A percentile compares a stretch with the other conserved stretches of the same genome.
Conservation (phyloP, 2,797 vertebrate genomes). For the Lepus oiostolus region DNA sequence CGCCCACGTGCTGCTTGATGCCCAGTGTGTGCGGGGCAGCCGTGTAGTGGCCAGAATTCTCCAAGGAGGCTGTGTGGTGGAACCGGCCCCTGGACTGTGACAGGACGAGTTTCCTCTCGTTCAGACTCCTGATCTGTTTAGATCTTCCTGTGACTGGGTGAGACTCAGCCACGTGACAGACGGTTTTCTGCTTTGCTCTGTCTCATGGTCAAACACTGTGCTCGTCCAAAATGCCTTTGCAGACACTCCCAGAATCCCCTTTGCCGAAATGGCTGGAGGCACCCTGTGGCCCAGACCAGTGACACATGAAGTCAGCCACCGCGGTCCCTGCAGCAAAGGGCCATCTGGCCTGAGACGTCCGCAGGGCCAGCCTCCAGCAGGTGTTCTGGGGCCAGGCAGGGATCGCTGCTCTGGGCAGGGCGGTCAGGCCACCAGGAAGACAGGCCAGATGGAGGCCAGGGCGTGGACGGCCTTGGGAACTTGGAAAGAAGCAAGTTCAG, state of each 20-base stretch:
- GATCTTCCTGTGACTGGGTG: background rate
- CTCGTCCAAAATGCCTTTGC: background rate
- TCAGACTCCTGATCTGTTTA: background rate
- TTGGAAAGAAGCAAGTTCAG: background rate
- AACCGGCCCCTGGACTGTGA: background rate
- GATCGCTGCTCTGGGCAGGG: too few relatives aligned
- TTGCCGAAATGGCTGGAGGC: background rate
- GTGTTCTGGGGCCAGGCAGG: background rate
- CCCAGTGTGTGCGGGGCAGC: fast-evolving
- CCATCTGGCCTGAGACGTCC: background rate
- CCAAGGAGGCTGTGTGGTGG: background rate
- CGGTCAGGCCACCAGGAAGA: background rate
- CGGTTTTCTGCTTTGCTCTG: background rate
- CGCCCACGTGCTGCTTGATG: background rate
- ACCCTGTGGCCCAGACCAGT: background rate
- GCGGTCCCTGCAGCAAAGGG: background rate
- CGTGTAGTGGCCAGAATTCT: background rate
- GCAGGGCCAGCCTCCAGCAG: background rate
- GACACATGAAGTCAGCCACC: background rate
- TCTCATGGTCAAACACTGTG: background rate
- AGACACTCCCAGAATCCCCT: background rate
- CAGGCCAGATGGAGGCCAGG: background rate
- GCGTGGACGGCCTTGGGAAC: background rate
- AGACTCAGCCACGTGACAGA: background rate
- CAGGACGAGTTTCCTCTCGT: background rate